phyloP scores from a whole-genome alignment of 2,888 invertebrate species.

The Plagodis dolabraria region DNA sequence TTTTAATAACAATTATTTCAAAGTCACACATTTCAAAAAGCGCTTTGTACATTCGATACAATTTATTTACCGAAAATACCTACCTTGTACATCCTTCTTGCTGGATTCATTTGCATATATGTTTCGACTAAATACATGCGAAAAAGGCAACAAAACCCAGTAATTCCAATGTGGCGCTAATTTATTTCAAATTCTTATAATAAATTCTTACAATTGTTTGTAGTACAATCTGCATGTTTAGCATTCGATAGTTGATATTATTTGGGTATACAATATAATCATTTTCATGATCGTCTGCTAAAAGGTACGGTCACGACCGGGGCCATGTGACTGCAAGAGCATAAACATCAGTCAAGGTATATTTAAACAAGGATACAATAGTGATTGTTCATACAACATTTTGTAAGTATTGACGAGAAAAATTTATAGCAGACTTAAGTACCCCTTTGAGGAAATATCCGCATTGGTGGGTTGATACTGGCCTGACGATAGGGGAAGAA shows the following conservation, averaged over 20 bases:
- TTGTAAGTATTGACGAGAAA: too few species aligned
- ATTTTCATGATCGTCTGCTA: slow-evolving; percentile 30
- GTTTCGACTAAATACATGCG: slow-evolving; percentile 1
- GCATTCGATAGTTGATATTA: slow-evolving; percentile 18
- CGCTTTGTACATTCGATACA: too few species aligned
- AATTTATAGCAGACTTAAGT: too few species aligned
- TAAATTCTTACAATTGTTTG: slow-evolving; percentile 6
- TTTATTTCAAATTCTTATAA: slow-evolving; percentile 42
- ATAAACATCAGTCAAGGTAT: slow-evolving; percentile 28
- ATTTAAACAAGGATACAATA: slow-evolving; percentile 19
- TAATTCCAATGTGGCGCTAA: slow-evolving; percentile 47
- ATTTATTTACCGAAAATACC: too few species aligned
- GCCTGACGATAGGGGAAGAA: too few species aligned
- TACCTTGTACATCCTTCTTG: too few species aligned
- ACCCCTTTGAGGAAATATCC: too few species aligned
- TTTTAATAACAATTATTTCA: too few species aligned
- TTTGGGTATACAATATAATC: slow-evolving; percentile 13
- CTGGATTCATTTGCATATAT: slow-evolving; percentile 4
- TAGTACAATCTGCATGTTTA: slow-evolving; percentile 33
- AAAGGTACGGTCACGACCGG: slow-evolving; percentile 32
- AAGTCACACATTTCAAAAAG: too few species aligned
- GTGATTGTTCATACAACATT: slow-evolving; percentile 10
- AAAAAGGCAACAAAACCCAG: slow-evolving; percentile 23
- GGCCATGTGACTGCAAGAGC: slow-evolving; percentile 20
- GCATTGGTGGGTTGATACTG: too few species aligned